Conservation (phyloP, 2,113 vertebrate genomes). For the Penelope pileata region DNA sequence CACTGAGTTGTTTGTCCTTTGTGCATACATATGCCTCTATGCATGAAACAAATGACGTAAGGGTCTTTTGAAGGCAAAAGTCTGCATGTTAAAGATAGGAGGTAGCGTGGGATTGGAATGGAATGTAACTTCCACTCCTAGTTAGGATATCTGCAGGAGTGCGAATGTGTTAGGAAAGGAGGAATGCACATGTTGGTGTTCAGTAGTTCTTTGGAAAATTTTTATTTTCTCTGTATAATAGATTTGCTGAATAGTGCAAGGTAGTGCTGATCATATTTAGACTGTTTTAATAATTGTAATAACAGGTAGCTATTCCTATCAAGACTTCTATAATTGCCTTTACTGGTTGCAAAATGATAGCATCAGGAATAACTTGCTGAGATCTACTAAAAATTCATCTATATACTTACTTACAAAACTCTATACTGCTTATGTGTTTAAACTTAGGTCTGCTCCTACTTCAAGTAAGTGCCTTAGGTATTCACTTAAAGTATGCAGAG, state of each 20-base stretch:
- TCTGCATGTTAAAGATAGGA: neutral
- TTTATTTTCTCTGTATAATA: neutral
- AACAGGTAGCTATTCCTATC: neutral
- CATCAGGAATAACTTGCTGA: neutral
- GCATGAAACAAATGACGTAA: neutral
- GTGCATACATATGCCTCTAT: neutral
- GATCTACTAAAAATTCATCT: neutral
- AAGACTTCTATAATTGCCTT: neutral
- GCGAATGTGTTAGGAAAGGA: neutral
- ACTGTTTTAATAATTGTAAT: neutral
- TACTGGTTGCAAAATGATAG: neutral
- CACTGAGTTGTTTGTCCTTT: neutral
- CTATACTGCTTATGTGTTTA: neutral
- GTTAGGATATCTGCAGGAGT: neutral
- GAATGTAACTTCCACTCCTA: neutral
- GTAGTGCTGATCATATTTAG: neutral
- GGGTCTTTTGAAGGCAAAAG: neutral
- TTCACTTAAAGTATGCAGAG: neutral
- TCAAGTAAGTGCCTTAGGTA: neutral
- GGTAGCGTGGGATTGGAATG: neutral
- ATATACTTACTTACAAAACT: neutral
- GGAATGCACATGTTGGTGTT: neutral
- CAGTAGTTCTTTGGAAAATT: neutral
- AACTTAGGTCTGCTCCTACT: neutral
- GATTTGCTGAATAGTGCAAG: neutral